These are phyloP conservation scores for Arctopsyche grandis DNA, from an alignment of 1,140 invertebrate species.

Conservation along the genomic window DNA sequence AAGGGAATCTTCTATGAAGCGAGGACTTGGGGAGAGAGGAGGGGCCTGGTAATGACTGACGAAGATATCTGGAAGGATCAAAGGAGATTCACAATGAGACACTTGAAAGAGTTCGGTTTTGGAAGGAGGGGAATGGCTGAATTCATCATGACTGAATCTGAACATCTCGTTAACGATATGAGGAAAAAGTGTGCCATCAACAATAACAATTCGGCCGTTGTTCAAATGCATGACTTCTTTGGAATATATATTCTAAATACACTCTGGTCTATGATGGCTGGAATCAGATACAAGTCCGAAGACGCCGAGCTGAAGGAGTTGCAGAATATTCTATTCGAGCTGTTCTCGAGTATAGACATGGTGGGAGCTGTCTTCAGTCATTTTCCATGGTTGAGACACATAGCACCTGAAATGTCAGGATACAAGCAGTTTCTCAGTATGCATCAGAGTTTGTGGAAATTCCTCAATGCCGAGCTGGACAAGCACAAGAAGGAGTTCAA, in stretches of 20 bases:
- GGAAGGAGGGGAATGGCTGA: constrained; percentile 79
- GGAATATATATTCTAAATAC: constrained; percentile 84
- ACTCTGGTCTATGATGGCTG: constrained; percentile 88
- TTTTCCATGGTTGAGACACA: constrained; percentile 78
- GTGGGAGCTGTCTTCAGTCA: constrained; percentile 80
- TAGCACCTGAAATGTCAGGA: constrained; percentile 80
- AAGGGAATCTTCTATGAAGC: constrained; percentile 78
- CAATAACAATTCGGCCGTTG: constrained; percentile 59
- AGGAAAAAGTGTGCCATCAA: constrained; percentile 58
- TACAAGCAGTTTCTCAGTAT: constrained; percentile 77
- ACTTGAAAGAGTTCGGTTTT: constrained; percentile 84
- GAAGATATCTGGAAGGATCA: constrained; percentile 86
- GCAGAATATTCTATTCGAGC: constrained; percentile 74
- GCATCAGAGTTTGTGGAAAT: constrained; percentile 77
- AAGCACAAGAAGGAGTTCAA: constrained; percentile 77
- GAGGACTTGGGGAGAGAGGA: constrained; percentile 74
- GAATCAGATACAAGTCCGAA: constrained; percentile 73
- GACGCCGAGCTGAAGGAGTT: constrained; percentile 75
- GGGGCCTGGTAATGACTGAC: constrained; percentile 78
- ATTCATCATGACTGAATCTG: constrained; percentile 76
- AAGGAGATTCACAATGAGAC: constrained; percentile 79
- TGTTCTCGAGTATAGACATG: constrained; percentile 81
- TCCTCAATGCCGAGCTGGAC: constrained; percentile 76
- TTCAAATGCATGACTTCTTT: constrained; percentile 77
- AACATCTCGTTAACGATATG: constrained; percentile 69